Evolutionary conservation across 2,113 vertebrate genomes (phyloP).

Genomic region (Phalacrocorax brasilianus): DNA sequence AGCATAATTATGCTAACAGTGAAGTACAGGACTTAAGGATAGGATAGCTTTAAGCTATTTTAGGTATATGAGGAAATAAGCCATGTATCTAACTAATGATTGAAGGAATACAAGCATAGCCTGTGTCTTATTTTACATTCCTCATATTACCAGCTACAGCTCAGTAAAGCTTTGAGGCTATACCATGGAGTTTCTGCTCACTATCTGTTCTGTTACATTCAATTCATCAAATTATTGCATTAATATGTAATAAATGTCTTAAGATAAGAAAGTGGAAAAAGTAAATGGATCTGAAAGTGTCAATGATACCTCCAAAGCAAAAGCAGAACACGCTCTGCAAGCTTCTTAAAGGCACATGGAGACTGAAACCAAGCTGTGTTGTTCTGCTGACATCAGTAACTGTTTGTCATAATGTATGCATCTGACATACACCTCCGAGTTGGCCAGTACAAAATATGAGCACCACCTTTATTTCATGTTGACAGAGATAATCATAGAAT

Average conservation of each 20-base stretch:
- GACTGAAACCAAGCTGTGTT: not conserved
- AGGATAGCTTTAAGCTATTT: not conserved
- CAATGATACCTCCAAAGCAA: not conserved
- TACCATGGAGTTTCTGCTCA: not conserved
- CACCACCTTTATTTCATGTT: not conserved
- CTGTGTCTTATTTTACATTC: not conserved
- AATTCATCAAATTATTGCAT: not conserved
- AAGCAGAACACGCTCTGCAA: not conserved
- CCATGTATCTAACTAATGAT: not conserved
- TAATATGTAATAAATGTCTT: not conserved
- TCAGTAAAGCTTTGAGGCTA: not conserved
- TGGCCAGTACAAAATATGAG: not conserved
- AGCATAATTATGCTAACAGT: not conserved
- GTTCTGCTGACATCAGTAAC: not conserved
- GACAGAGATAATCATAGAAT: not conserved
- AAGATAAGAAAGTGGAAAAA: not conserved
- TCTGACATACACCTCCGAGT: not conserved
- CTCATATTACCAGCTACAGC: not conserved
- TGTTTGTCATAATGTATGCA: not conserved
- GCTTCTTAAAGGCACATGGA: not conserved
- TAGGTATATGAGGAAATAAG: not conserved
- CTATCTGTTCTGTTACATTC: not conserved
- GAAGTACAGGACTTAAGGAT: not conserved
- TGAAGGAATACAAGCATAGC: not conserved
- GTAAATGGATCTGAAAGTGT: not conserved